Base-by-base conservation (phyloP, 2,888 invertebrate species). In the Physocephala rufipes region DNA sequence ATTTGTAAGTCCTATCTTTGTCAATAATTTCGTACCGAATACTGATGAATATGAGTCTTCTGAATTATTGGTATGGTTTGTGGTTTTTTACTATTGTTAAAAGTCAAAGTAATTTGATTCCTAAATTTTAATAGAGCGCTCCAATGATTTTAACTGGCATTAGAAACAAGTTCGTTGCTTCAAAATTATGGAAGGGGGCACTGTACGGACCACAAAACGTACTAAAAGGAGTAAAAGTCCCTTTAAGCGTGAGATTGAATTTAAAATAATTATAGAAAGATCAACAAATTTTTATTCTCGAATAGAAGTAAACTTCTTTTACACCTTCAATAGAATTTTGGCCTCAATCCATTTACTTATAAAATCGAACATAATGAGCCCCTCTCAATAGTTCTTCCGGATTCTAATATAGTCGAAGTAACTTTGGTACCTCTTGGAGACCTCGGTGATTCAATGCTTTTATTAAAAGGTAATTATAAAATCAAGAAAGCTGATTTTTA, bases 391-490 rank as follows among this genome's bases (percentile, higher is more conserved):
- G 19, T 53, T 21, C 53, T 53, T 53, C 21, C 53, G 1, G 21
- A 53, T 53, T 53, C 21, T 3, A 53, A 53, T 53, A 21, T 21
- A 53, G n/a, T 53, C 53, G 21, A 53, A 53, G 53, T 53, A n/a
- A 53, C 53, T 21, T 21, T 53, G 53, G 19, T 53, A 21, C 21
- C 15, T 53, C 12, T 21, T 19, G 53, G 53, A n/a, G 21, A 21
- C 12, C 7, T 5, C 3, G 0, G n/a, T 21, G 21, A 21, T 12
- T 53, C 21, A 12, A 21, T 53, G 53, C 53, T 53, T 21, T 9
- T 53, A 21, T 21, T 53, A 53, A 24, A 53, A 53, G 53, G 53
- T 53, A 21, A 21, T 2, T 53, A 53, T 21, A 21, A 21, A n/a
- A 5, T 0, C 21, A 53, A 21, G 9, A 9, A 21, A 21, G 2